These are phyloP conservation scores for Corythaeola cristata DNA, from an alignment of 2,113 vertebrate species.

Conservation along the genomic window DNA sequence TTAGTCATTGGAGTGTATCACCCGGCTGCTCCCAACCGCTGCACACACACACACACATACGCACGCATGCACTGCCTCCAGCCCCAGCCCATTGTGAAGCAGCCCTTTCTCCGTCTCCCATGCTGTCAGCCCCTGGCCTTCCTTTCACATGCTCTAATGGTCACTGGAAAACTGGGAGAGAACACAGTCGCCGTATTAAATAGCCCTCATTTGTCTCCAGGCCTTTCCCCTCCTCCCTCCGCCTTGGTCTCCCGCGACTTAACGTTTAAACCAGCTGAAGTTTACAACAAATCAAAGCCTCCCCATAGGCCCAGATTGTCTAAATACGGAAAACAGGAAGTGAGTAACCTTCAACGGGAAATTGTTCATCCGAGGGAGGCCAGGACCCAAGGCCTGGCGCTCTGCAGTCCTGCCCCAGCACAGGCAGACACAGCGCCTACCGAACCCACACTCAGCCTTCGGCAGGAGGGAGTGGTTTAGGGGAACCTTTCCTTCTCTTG, in stretches of 20 bases:
- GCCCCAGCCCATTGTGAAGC: background rate
- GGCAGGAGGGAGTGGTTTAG: background rate
- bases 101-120: background rate
- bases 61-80: background rate
- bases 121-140: constrained; percentile 23
- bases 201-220: constrained; percentile 23
- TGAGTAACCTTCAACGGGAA: constrained; percentile 85
- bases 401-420: constrained; percentile 25
- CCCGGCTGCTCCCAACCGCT: background rate
- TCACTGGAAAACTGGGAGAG: background rate
- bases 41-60: too few relatives aligned
- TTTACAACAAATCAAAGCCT: constrained; percentile 72
- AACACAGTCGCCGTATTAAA: background rate
- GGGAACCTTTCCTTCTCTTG: background rate
- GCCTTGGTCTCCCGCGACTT: constrained; percentile 1
- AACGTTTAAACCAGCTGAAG: constrained; percentile 75
- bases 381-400: constrained; percentile 40
- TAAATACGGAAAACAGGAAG: constrained; percentile 85
- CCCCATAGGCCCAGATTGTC: constrained; percentile 70
- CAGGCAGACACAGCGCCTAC: background rate
- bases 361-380: constrained; percentile 83
- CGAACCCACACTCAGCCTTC: rapidly evolving
- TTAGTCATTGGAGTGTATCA: background rate
- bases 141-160: constrained; percentile 37
- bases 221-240: constrained; percentile 16